Percentiles rank a stretch among this genome's conserved stretches.
These are phyloP conservation scores for Pelochelys cantorii DNA, from an alignment of 2,797 vertebrate species.

Conservation along the genomic window DNA sequence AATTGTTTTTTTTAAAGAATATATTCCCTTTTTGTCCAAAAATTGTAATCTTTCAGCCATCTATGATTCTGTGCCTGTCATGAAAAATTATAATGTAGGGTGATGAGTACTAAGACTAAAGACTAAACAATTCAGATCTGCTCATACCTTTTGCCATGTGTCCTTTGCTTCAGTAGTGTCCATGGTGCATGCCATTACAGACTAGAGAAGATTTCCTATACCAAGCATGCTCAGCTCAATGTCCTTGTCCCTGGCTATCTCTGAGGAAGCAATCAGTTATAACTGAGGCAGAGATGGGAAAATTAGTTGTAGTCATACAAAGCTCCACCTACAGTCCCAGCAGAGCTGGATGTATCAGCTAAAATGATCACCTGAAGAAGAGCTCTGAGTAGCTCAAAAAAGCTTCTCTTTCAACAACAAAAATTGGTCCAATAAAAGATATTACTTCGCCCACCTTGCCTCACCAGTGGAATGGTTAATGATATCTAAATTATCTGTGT, in stretches of 20 bases:
- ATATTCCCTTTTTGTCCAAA: neutral
- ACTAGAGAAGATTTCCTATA: neutral
- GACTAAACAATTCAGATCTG: neutral
- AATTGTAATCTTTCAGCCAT: constrained; percentile 6
- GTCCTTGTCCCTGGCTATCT: neutral
- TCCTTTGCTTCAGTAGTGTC: neutral
- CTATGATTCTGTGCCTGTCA: neutral
- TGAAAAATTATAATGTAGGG: neutral
- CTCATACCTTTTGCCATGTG: neutral
- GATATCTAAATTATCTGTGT: neutral
- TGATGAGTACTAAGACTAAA: neutral
- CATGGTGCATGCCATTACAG: neutral
- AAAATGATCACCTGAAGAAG: neutral
- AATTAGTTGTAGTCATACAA: neutral
- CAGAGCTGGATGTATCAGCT: neutral
- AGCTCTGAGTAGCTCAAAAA: neutral
- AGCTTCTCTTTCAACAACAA: neutral
- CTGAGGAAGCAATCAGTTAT: neutral
- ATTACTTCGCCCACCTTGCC: neutral
- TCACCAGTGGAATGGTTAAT: neutral
- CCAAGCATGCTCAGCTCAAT: neutral
- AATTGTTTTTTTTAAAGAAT: neutral
- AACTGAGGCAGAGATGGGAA: neutral
- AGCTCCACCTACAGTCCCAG: neutral
- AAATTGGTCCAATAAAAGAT: neutral